Percentiles rank a stretch among this genome's conserved stretches.
These are phyloP conservation scores for Tadarida brasiliensis DNA, from an alignment of 2,797 vertebrate species.

Conservation along the genomic window DNA sequence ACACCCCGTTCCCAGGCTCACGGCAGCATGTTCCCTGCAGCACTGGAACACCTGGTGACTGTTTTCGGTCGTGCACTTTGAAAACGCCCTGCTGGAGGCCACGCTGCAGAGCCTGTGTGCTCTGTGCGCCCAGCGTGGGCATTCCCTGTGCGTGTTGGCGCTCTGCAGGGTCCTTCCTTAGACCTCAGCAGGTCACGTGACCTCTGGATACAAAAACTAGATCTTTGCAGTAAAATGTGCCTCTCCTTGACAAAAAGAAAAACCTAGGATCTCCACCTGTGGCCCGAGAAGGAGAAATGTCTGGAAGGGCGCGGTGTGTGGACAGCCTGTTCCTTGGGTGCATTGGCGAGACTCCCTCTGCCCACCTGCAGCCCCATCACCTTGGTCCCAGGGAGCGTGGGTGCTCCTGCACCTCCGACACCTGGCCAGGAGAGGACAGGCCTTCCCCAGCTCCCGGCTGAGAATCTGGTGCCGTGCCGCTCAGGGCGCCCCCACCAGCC, in stretches of 20 bases:
- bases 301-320: background rate
- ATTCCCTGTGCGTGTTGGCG: background rate
- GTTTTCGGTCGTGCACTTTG: background rate
- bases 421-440: too few relatives aligned
- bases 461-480: background rate
- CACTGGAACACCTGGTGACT: background rate
- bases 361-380: background rate
- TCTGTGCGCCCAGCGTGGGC: fast-evolving
- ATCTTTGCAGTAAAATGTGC: background rate
- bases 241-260: background rate
- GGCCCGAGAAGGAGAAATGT: background rate
- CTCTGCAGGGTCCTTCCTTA: background rate
- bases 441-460: background rate
- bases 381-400: background rate
- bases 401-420: background rate
- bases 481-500: fast-evolving
- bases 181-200: background rate
- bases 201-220: background rate
- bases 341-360: background rate
- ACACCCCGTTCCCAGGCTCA: background rate
- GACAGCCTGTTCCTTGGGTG: background rate
- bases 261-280: background rate
- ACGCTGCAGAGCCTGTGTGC: fast-evolving
- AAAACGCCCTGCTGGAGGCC: background rate
- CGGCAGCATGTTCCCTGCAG: background rate